Evolutionary conservation across 2,113 vertebrate species (phyloP).

Genomic region (Melanerpes formicivorus): DNA sequence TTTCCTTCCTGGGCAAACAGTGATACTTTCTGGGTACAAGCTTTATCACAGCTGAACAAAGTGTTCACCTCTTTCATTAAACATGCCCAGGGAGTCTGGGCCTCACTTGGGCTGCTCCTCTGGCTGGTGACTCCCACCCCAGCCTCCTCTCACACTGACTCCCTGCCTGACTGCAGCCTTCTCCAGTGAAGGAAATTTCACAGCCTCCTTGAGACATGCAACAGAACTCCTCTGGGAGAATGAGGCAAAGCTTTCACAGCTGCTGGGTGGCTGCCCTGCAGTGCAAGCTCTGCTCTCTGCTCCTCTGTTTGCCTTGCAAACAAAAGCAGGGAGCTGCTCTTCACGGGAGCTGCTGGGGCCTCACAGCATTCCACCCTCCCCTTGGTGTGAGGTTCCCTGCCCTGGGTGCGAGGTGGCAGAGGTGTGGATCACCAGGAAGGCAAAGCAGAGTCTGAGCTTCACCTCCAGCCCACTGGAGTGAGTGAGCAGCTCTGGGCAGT

Average conservation of each 20-base stretch:
- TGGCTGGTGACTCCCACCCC: neutral
- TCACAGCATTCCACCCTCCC: neutral
- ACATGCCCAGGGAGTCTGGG: fast-evolving
- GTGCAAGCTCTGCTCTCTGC: neutral
- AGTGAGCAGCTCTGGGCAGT: fast-evolving
- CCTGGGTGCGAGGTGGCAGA: fast-evolving
- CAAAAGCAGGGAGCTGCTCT: neutral
- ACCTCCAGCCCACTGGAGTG: fast-evolving
- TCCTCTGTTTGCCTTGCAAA: fast-evolving
- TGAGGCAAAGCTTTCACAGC: neutral
- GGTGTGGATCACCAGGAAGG: fast-evolving
- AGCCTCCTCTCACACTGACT: neutral
- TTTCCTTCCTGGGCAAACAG: neutral
- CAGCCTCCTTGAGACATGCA: neutral
- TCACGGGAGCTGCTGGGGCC: neutral
- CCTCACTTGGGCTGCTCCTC: neutral
- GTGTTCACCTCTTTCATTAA: neutral
- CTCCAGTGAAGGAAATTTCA: neutral
- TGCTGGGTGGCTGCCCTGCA: neutral
- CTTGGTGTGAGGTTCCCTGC: fast-evolving
- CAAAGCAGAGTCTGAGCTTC: neutral
- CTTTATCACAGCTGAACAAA: neutral
- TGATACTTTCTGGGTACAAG: neutral
- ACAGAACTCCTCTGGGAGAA: neutral
- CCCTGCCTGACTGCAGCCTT: neutral